Evolutionary conservation across 2,888 invertebrate species (phyloP).

Genomic region (Acleris laterana): DNA sequence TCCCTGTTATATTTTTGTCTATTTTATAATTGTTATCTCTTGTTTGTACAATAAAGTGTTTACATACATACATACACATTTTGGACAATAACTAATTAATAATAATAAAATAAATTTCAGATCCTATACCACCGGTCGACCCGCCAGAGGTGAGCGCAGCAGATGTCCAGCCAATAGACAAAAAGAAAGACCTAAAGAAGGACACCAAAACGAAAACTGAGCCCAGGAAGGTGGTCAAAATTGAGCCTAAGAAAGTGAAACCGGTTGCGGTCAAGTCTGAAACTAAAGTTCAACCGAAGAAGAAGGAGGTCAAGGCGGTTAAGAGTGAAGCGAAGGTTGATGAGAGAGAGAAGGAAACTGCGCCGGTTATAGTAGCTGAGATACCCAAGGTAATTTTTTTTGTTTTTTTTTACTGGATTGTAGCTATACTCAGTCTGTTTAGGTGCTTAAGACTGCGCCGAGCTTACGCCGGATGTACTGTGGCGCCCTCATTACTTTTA

Average conservation of each 20-base stretch:
- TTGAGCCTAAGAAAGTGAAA: slow-evolving; percentile 44
- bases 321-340: slow-evolving; percentile 58
- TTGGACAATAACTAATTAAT: too few relatives aligned
- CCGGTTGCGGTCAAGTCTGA: slow-evolving; percentile 43
- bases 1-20: too few relatives aligned
- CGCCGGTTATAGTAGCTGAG: slow-evolving; percentile 45
- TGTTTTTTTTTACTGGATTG: too few relatives aligned
- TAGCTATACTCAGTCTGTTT: too few relatives aligned
- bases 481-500: too few relatives aligned
- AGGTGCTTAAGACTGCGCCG: too few relatives aligned
- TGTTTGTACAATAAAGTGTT: too few relatives aligned
- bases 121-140: slow-evolving; percentile 56
- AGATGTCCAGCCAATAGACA: slow-evolving; percentile 55
- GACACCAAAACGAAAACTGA: slow-evolving; percentile 40
- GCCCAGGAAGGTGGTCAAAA: slow-evolving; percentile 42
- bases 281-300: slow-evolving; percentile 51
- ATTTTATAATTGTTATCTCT: too few relatives aligned
- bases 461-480: too few relatives aligned
- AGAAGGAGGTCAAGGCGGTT: slow-evolving; percentile 50
- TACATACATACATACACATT: too few relatives aligned
- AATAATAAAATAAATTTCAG: slow-evolving; percentile 47
- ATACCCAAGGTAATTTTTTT: slow-evolving; percentile 37
- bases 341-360: slow-evolving; percentile 46
- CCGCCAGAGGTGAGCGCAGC: slow-evolving; percentile 72
- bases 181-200: slow-evolving; percentile 47